A percentile compares a stretch with the other conserved stretches of the same genome.
Evolutionary conservation across 2,888 invertebrate species (phyloP).

Genomic region (Oxytorus armatus): DNA sequence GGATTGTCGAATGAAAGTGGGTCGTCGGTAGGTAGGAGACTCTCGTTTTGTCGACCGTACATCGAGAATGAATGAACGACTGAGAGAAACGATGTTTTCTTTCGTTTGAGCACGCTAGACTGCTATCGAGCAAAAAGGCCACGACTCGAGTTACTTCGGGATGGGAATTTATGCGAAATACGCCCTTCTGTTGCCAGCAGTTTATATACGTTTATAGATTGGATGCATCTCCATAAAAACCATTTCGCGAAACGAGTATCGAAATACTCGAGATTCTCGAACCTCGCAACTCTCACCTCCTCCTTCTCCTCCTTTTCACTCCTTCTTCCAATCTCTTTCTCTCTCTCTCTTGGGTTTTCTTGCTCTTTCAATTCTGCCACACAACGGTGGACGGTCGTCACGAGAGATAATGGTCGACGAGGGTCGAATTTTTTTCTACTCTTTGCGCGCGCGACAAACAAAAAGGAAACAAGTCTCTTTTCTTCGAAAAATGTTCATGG

Average conservation of each 20-base stretch:
- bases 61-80: constrained; percentile 42
- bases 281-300: constrained; percentile 31
- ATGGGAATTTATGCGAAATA: too few species aligned
- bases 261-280: constrained; percentile 55
- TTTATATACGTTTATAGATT: not conserved
- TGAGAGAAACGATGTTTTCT: not conserved
- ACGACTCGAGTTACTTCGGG: not conserved
- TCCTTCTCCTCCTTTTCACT: not conserved
- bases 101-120: not conserved
- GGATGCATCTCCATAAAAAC: constrained; percentile 56
- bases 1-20: constrained; percentile 15
- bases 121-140: not conserved
- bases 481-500: too few species aligned
- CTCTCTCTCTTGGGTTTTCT: constrained; percentile 1
- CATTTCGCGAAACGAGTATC: constrained; percentile 60
- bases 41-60: constrained; percentile 16
- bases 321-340: not conserved
- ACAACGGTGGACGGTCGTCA: constrained; percentile 30
- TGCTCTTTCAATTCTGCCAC: constrained; percentile 12
- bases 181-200: not conserved
- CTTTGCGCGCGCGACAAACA: not conserved
- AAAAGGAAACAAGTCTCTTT: too few species aligned
- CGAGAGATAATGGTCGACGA: constrained; percentile 51
- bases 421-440: constrained; percentile 53
- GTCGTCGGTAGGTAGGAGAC: constrained; percentile 13